These are phyloP conservation scores for Clivina fossor DNA, from an alignment of 2,888 invertebrate genomes.

Conservation along the genomic window DNA sequence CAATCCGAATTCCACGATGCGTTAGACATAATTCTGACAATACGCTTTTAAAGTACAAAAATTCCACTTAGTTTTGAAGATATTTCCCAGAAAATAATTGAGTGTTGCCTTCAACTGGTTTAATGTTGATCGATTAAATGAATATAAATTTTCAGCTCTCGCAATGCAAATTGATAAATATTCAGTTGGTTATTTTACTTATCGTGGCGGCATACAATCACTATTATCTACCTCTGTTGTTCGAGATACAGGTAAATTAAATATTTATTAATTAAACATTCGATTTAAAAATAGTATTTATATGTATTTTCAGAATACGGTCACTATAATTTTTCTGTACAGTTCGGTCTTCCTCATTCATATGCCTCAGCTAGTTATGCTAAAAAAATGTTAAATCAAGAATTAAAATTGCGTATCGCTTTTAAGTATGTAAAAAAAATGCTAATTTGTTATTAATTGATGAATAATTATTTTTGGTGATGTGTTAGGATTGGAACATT, in stretches of 20 bases:
- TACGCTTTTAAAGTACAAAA: too few species aligned
- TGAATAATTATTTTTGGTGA: conserved; percentile 31
- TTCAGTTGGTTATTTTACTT: conserved; percentile 85
- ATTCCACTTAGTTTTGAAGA: too few species aligned
- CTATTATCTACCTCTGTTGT: conserved; percentile 82
- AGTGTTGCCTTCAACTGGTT: neutral
- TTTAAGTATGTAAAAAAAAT: conserved; percentile 62
- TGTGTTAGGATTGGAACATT: conserved; percentile 77
- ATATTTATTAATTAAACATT: neutral
- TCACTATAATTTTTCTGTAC: conserved; percentile 67
- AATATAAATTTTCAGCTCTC: conserved; percentile 61
- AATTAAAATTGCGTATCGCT: conserved; percentile 74
- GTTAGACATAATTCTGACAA: too few species aligned
- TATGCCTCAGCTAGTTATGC: conserved; percentile 75
- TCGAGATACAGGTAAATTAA: conserved; percentile 67
- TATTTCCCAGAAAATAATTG: too few species aligned
- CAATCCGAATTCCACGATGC: too few species aligned
- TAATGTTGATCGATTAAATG: neutral
- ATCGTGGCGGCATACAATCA: conserved; percentile 70
- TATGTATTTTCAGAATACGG: conserved; percentile 47
- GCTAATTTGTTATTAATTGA: neutral
- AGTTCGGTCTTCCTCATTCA: conserved; percentile 81
- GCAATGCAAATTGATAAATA: conserved; percentile 85
- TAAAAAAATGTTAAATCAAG: conserved; percentile 76
- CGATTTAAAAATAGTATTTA: conserved; percentile 1